Conservation (phyloP, 2,113 vertebrate species). For the Heterochromis multidens region DNA sequence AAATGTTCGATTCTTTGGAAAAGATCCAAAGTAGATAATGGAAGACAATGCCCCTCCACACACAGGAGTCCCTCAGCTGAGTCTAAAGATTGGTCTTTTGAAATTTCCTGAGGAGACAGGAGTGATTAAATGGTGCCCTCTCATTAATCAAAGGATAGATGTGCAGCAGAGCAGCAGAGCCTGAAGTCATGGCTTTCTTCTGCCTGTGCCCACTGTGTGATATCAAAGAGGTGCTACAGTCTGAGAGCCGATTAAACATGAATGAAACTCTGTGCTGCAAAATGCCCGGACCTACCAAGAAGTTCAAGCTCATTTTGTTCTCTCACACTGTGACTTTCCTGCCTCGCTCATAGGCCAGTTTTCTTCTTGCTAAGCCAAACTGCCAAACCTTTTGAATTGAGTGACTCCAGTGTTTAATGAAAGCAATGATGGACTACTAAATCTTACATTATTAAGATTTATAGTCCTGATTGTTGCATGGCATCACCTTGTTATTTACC, state of each 20-base stretch:
- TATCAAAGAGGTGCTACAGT: slow-evolving; percentile 9
- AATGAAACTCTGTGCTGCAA: slow-evolving; percentile 1
- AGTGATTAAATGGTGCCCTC: background rate
- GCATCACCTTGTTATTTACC: background rate
- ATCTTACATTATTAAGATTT: background rate
- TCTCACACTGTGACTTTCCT: background rate
- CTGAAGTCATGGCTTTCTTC: background rate
- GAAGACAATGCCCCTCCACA: background rate
- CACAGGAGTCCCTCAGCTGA: background rate
- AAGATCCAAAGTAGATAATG: background rate
- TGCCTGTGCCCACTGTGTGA: background rate
- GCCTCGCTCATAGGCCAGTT: background rate
- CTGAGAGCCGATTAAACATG: slow-evolving; percentile 20
- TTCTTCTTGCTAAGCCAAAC: background rate
- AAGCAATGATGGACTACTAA: background rate
- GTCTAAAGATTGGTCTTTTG: background rate
- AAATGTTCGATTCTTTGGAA: background rate
- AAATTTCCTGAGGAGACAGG: background rate
- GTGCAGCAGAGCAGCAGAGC: background rate
- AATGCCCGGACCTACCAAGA: background rate
- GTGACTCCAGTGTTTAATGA: background rate
- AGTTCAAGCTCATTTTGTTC: background rate
- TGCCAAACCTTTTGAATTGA: background rate
- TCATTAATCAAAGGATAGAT: slow-evolving; percentile 6
- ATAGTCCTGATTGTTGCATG: background rate